Evolutionary conservation across 1,140 invertebrate genomes (phyloP), one percentile per base, ranked within the genome.

Genomic region (Periplaneta americana): DNA sequence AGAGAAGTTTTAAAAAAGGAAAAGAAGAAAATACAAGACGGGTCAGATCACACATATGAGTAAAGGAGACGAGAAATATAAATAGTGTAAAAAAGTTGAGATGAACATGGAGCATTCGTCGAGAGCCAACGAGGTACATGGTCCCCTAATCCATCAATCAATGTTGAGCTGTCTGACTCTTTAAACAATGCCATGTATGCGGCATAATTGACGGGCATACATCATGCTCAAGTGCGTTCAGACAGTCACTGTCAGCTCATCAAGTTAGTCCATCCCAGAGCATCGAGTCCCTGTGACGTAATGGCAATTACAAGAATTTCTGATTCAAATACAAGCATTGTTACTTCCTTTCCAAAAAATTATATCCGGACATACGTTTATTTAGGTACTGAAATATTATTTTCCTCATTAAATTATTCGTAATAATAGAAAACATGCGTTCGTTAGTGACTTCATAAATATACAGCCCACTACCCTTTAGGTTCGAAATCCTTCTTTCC

Each of bases 151-250:
- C 75, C 33, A 76, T 76, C 75, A 34, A 76, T 76, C 75, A 76
- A 76, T 76, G 75, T 76, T 76, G 5, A 76, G 15, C 34, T 76
- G 75, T 76, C 75, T 32, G 22, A 31, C 28, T 76, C 75, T 18
- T 34, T 34, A 76, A 35, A 76, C 75, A 76, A 76, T 76, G 75
- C 75, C 75, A 76, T 76, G 75, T 76, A 22, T 34, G 33, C 32
- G 75, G 34, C 33, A 76, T 76, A 76, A 76, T 76, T 76, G 75
- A 76, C 22, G 75, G 10, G 33, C 75, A 76, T 76, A 34, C 15
- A 76, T 76, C 75, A 76, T 34, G 32, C 22, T 34, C 6, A 28
- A 28, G 48, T 66, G 11, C 22, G 48, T 22, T 8, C 22, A 11
- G 6, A 28, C n/a, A 28, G 48, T 66, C 48, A 28, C 8, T n/a